Base-by-base conservation (phyloP, 1,140 invertebrate genomes). In the Ceratina australensis region DNA sequence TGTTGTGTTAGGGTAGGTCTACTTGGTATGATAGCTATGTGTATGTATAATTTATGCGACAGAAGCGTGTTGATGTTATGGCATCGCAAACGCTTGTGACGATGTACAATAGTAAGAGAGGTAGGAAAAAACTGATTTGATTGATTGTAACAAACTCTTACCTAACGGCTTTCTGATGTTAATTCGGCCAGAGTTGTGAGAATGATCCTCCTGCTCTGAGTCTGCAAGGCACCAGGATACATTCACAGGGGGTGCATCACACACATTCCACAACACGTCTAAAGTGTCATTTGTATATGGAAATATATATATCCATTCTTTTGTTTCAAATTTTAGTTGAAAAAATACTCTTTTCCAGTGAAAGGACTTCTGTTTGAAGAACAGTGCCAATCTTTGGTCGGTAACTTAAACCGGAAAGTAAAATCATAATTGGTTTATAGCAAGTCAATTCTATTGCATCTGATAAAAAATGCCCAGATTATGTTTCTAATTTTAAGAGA, bases 121-220 rank as follows among this genome's bases (percentile, higher is more conserved):
- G 24, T 57, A 68, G 49, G 52, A 47, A 57, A 72, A 73, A 5
- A 57, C n/a, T 65, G 57, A 33, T 54, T 71, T 18, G 26, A 52
- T 33, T 33, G 42, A 64, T 61, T 64, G 42, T 18, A 78, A 78
- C 42, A 72, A 72, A 80, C 79, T 88, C 91, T 90, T 92, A 93
- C 92, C 92, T 89, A 93, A 77, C 79, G 91, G 91, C 86, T 92
- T 93, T 91, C 91, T 92, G 90, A 92, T 91, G 88, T 92, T 91
- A 86, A 89, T 88, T 72, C 90, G 89, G 75, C 87, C 87, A 84
- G 87, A 89, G 88, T 87, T 90, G 87, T 88, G 86, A 81, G 91
- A 90, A 86, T 90, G 90, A 78, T 93, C 93, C 86, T 93, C 93
- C 82, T 94, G 93, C 89, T 93, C 93, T 88, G 92, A 93, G 88